Percentiles rank a stretch among this genome's conserved stretches.
These are phyloP conservation scores for Pristionchus fissidentatus DNA, from an alignment of 2,888 invertebrate species.

Conservation along the genomic window DNA sequence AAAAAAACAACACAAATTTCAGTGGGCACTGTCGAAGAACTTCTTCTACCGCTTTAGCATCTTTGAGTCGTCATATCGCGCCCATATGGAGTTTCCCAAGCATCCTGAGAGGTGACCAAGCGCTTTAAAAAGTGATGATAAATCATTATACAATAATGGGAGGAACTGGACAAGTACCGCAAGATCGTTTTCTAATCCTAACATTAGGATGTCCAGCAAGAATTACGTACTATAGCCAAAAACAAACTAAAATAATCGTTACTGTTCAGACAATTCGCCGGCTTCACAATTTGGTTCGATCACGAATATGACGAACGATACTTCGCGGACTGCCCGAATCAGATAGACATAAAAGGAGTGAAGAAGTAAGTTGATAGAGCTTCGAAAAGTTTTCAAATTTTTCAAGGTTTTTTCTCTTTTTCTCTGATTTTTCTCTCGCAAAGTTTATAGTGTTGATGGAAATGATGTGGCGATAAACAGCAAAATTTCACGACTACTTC, in stretches of 20 bases:
- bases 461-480: no score
- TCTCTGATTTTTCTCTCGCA: no score
- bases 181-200: no score
- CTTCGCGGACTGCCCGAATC: not conserved
- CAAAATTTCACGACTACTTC: no score
- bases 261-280: not conserved
- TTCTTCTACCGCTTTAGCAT: slow-evolving; percentile 2
- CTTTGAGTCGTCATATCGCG: slow-evolving; percentile 1
- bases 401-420: no score
- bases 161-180: no score
- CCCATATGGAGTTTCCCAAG: not conserved
- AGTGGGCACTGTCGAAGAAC: not conserved
- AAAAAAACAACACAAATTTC: not conserved
- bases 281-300: not conserved
- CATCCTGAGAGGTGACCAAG: not conserved
- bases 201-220: no score
- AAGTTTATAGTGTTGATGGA: no score
- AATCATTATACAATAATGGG: no score
- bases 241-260: not conserved
- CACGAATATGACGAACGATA: slow-evolving; percentile 3
- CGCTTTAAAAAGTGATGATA: not conserved
- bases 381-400: no score
- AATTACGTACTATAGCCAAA: not conserved
- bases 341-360: not conserved
- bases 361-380: not conserved